Evolutionary conservation across 2,113 vertebrate genomes (phyloP).

Genomic region (Microcebus griseorufus): DNA sequence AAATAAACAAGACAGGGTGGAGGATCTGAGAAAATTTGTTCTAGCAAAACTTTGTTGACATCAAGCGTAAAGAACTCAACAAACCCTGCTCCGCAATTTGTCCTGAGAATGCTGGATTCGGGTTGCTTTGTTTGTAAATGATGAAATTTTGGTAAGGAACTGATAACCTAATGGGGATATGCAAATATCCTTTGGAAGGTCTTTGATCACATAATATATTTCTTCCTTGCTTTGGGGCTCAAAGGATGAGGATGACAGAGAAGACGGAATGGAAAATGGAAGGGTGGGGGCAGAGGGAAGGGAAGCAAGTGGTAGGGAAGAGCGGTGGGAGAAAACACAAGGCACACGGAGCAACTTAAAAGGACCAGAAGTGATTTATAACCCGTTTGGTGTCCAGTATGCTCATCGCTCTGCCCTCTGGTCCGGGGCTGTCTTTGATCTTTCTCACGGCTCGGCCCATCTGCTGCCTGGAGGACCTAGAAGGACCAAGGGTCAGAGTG

Average conservation of each 20-base stretch:
- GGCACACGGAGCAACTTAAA: conserved; percentile 43
- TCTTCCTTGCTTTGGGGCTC: conserved; percentile 25
- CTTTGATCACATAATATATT: conserved; percentile 49
- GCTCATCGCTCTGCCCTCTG: not conserved
- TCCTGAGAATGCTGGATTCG: not conserved
- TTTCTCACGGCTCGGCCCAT: conserved; percentile 47
- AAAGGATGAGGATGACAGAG: conserved; percentile 18
- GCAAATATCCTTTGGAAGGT: not conserved
- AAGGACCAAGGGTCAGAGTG: conserved; percentile 30
- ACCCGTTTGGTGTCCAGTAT: not conserved
- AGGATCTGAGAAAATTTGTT: not conserved
- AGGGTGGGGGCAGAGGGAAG: not conserved
- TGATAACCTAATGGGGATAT: not conserved
- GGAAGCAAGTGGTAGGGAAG: not conserved
- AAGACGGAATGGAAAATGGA: not conserved
- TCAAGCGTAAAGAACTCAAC: not conserved
- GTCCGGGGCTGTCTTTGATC: conserved; percentile 56
- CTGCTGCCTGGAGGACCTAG: conserved; percentile 36
- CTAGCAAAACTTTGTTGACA: conserved; percentile 4
- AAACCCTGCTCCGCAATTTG: not conserved
- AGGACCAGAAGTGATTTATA: conserved; percentile 57
- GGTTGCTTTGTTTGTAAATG: not conserved
- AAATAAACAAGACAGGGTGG: not conserved
- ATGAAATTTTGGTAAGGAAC: not conserved
- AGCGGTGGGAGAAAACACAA: conserved; percentile 12